Evolutionary conservation across 2,888 invertebrate genomes (phyloP).

Genomic region (Ctenicera cuprea): DNA sequence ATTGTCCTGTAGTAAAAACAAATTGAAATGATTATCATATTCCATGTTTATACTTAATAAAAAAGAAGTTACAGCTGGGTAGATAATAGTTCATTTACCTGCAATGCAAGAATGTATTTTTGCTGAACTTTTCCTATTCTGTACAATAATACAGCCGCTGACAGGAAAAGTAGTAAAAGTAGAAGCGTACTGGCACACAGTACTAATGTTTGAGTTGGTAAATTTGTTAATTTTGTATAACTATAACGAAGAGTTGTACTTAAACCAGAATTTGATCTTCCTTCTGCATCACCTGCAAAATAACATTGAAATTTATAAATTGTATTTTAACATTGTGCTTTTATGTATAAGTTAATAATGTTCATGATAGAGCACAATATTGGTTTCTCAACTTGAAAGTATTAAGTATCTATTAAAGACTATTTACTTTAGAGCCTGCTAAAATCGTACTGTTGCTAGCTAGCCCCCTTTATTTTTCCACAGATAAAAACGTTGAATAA

Average conservation of each 20-base stretch:
- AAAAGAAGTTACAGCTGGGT: not conserved
- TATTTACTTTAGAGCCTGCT: no score
- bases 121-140: constrained; percentile 74
- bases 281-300: constrained; percentile 46
- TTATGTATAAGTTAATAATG: not conserved
- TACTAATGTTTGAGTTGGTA: constrained; percentile 74
- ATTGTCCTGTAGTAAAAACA: constrained; percentile 65
- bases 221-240: constrained; percentile 63
- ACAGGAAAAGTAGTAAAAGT: constrained; percentile 75
- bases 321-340: not conserved
- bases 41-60: not conserved
- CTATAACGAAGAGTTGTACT: constrained; percentile 50
- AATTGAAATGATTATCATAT: not conserved
- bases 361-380: not conserved
- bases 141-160: constrained; percentile 76
- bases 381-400: no score
- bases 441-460: no score
- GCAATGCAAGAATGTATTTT: constrained; percentile 69
- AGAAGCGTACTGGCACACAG: constrained; percentile 75
- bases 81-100: constrained; percentile 61
- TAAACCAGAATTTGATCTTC: constrained; percentile 28
- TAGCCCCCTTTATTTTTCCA: no score
- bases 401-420: no score
- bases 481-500: no score
- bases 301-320: not conserved